Conservation (phyloP, 2,797 vertebrate species). For the Crypturellus tataupa region DNA sequence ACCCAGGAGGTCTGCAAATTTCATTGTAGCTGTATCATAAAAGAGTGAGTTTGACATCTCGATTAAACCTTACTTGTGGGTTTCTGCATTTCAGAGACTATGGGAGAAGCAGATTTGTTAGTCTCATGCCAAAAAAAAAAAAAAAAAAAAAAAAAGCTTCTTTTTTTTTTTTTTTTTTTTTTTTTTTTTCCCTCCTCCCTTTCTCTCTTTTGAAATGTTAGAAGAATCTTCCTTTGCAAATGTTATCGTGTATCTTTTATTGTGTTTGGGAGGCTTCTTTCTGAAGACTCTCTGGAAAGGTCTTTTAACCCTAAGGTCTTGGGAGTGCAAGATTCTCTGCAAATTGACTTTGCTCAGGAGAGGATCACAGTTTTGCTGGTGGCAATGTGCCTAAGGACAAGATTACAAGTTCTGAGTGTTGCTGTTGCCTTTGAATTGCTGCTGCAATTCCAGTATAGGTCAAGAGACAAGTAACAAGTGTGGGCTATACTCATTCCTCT, state of each 20-base stretch:
- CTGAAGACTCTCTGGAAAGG: neutral
- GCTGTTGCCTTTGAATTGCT: neutral
- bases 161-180: neutral
- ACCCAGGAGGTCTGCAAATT: conserved; percentile 10
- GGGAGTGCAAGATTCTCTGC: neutral
- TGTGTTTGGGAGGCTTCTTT: neutral
- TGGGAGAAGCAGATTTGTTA: neutral
- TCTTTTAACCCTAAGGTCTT: neutral
- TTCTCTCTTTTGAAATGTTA: no score
- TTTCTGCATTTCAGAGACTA: conserved; percentile 6
- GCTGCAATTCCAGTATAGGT: neutral
- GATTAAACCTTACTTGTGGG: neutral
- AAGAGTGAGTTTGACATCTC: neutral
- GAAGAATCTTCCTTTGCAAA: no score
- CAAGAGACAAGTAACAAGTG: neutral
- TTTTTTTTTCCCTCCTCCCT: neutral
- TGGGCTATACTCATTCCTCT: neutral
- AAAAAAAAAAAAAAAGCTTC: neutral
- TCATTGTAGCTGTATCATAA: neutral
- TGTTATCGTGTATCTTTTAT: neutral
- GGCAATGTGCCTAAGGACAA: neutral
- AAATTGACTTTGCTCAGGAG: neutral
- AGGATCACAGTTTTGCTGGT: neutral
- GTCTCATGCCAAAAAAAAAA: neutral
- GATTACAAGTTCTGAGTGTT: neutral